phyloP scores from a whole-genome alignment of 2,888 invertebrate genomes.

The Sesia apiformis region DNA sequence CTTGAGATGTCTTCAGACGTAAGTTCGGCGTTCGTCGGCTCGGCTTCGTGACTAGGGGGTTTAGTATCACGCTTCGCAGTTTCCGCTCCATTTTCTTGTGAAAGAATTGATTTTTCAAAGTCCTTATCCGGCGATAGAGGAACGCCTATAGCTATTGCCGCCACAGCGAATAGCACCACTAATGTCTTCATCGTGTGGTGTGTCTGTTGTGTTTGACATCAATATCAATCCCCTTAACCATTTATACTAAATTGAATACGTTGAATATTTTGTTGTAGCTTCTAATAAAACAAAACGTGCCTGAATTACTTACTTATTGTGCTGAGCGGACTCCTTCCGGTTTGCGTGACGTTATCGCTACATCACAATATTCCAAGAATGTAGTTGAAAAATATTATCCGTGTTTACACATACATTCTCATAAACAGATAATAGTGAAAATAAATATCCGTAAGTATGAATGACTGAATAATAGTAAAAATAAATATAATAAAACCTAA shows the following conservation, averaged over 20 bases:
- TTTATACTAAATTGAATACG: constrained; percentile 39
- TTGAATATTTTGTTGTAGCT: constrained; percentile 17
- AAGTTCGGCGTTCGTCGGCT: background rate
- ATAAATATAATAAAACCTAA: no score
- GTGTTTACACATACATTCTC: no score
- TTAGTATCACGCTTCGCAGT: constrained; percentile 26
- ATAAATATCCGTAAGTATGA: no score
- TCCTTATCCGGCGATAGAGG: constrained; percentile 32
- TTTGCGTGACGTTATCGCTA: background rate
- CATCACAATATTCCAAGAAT: no score
- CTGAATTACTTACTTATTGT: constrained; percentile 9
- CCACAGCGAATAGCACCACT: constrained; percentile 45
- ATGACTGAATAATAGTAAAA: no score
- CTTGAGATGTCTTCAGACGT: constrained; percentile 26
- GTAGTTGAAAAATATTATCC: no score
- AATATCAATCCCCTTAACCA: constrained; percentile 13
- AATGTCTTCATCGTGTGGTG: constrained; percentile 54
- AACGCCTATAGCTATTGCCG: constrained; percentile 37
- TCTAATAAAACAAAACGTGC: constrained; percentile 44
- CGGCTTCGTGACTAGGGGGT: background rate
- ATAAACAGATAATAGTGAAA: no score
- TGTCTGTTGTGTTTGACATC: constrained; percentile 26
- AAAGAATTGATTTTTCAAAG: constrained; percentile 7
- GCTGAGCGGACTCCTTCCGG: background rate
- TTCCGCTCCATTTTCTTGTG: constrained; percentile 9